Conservation (phyloP, 2,888 invertebrate genomes). For the Sphaerophoria rueppellii region DNA sequence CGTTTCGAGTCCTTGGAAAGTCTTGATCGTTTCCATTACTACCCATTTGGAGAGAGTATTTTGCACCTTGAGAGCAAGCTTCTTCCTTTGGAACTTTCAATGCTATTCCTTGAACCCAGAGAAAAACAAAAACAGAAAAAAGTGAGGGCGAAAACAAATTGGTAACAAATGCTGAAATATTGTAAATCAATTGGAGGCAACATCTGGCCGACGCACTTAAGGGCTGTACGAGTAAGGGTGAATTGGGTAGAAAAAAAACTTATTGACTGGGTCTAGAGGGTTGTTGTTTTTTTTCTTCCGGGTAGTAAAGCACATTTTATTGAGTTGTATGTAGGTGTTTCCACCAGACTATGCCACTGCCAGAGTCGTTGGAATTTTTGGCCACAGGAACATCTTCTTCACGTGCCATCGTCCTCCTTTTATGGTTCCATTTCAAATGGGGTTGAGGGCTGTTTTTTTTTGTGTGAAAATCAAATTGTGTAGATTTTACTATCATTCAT, state of each 20-base stretch:
- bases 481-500: conserved; percentile 52
- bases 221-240: conserved; percentile 32
- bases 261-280: conserved; percentile 1
- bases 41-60: background rate
- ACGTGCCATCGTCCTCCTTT: conserved; percentile 39
- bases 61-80: conserved; percentile 3
- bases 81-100: background rate
- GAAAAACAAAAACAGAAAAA: conserved; percentile 3
- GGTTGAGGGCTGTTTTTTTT: conserved; percentile 3
- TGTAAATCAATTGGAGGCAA: conserved; percentile 80
- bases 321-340: conserved; percentile 78
- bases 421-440: conserved; percentile 30
- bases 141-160: conserved; percentile 44
- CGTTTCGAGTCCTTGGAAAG: background rate
- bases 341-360: conserved; percentile 26
- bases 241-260: background rate
- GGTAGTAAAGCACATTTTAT: conserved; percentile 81
- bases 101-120: background rate
- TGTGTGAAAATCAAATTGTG: conserved; percentile 49
- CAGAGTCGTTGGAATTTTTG: background rate
- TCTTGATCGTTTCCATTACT: conserved; percentile 15
- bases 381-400: conserved; percentile 60
- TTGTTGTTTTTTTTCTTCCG: conserved; percentile 68
- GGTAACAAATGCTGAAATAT: conserved; percentile 78
- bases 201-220: conserved; percentile 59